Percentiles rank a stretch among this genome's conserved stretches.
phyloP scores from a whole-genome alignment of 2,797 vertebrate species.

The Margarornis squamiger region DNA sequence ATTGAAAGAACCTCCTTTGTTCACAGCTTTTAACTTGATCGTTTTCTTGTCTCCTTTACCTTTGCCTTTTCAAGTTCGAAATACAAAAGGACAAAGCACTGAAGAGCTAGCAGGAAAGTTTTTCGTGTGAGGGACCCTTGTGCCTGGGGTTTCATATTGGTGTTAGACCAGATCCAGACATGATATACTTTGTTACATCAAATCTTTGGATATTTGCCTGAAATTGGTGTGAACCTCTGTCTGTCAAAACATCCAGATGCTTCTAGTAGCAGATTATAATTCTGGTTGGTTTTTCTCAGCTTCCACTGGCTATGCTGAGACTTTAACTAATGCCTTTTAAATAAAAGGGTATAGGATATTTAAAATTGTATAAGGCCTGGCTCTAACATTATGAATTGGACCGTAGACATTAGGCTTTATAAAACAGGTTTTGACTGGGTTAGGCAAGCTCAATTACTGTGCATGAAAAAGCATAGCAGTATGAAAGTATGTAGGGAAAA shows the following conservation, averaged over 20 bases:
- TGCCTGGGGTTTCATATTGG: not conserved
- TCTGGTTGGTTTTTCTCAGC: not conserved
- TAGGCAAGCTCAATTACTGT: not conserved
- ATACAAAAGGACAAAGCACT: not conserved
- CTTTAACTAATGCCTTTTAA: not conserved
- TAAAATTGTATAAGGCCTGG: not conserved
- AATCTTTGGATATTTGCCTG: not conserved
- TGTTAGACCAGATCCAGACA: not conserved
- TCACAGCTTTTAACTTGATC: not conserved
- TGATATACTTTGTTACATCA: not conserved
- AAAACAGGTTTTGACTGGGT: not conserved
- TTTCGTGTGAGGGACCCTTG: not conserved
- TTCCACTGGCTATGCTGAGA: not conserved
- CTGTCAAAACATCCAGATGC: not conserved
- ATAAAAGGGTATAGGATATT: not conserved
- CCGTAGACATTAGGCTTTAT: not conserved
- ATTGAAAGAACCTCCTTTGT: not conserved
- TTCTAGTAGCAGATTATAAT: not conserved
- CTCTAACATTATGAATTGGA: not conserved
- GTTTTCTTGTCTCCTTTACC: not conserved
- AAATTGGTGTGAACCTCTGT: not conserved
- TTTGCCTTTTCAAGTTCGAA: not conserved
- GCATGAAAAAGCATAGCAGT: not conserved
- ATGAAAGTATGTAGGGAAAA: not conserved
- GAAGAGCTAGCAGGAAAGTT: not conserved